Percentiles rank a stretch among this genome's conserved stretches.
Conservation (phyloP, 64 coral and sea anemone species). For the Pocillopora verrucosa region DNA sequence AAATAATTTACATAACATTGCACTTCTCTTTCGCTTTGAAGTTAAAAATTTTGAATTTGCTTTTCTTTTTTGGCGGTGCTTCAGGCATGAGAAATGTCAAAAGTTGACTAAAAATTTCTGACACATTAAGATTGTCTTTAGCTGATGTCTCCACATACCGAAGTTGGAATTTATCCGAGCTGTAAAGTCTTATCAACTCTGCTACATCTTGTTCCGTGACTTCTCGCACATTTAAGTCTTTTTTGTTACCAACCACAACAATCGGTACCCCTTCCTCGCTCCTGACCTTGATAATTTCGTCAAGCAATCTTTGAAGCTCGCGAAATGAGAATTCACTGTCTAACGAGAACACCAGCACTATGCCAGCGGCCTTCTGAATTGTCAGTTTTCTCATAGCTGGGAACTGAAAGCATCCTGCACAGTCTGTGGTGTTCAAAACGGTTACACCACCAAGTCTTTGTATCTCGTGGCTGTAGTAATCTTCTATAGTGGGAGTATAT, state of each 20-base stretch:
- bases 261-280: conserved; percentile 50
- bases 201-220: conserved; percentile 51
- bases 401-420: conserved; percentile 79
- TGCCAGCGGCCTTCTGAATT: conserved; percentile 61
- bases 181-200: conserved; percentile 23
- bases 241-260: conserved; percentile 92
- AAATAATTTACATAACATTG: conserved; percentile 12
- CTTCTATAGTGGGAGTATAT: conserved; percentile 85
- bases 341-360: conserved; percentile 85
- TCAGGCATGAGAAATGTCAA: conserved; percentile 21
- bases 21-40: conserved; percentile 42
- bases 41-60: conserved; percentile 4
- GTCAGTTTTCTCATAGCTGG: conserved; percentile 88
- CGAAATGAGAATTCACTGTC: conserved; percentile 74
- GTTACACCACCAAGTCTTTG: conserved; percentile 40
- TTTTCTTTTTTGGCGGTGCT: background rate
- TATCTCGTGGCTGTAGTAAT: conserved; percentile 63
- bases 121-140: conserved; percentile 53
- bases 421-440: conserved; percentile 78
- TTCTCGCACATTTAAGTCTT: conserved; percentile 68
- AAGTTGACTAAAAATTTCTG: conserved; percentile 48
- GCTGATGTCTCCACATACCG: conserved; percentile 56
- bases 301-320: conserved; percentile 75
- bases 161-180: conserved; percentile 8
- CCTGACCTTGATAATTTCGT: conserved; percentile 51